Conservation (phyloP, 2,797 vertebrate species). For the Enteromius fasciolatus region DNA sequence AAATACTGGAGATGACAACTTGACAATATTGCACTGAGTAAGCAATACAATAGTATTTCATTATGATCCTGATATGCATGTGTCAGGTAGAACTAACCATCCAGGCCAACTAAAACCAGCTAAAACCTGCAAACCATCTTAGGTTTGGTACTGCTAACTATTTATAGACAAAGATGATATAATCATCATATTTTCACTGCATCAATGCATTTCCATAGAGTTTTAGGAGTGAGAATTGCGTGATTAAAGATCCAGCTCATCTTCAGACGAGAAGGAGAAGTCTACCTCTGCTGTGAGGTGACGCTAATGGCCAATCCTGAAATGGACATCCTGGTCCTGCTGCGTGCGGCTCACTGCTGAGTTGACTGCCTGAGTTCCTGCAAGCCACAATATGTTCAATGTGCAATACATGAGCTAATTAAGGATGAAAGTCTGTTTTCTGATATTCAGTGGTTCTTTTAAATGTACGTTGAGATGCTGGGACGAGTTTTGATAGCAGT, state of each 20-base stretch:
- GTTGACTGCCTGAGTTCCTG: slow-evolving; percentile 37
- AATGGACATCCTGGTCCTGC: slow-evolving; percentile 43
- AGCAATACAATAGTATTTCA: neutral
- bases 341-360: slow-evolving; percentile 33
- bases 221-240: neutral
- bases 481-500: slow-evolving; percentile 8
- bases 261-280: slow-evolving; percentile 17
- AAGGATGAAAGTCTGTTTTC: slow-evolving; percentile 73
- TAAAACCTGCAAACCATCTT: neutral
- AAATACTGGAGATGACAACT: neutral
- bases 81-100: neutral
- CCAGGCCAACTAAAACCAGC: neutral
- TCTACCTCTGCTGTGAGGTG: slow-evolving; percentile 27
- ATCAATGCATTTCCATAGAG: slow-evolving; percentile 19
- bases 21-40: neutral
- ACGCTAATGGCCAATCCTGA: slow-evolving; percentile 30
- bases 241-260: slow-evolving; percentile 11
- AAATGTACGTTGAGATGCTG: slow-evolving; percentile 58
- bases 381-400: slow-evolving; percentile 33
- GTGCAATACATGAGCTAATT: slow-evolving; percentile 62
- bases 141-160: neutral
- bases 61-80: neutral
- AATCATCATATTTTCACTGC: slow-evolving; percentile 6
- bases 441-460: slow-evolving; percentile 60
- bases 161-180: slow-evolving; percentile 21